Percentiles rank a stretch among this genome's conserved stretches.
Conservation (phyloP, 2,797 vertebrate genomes). For the Anableps anableps region DNA sequence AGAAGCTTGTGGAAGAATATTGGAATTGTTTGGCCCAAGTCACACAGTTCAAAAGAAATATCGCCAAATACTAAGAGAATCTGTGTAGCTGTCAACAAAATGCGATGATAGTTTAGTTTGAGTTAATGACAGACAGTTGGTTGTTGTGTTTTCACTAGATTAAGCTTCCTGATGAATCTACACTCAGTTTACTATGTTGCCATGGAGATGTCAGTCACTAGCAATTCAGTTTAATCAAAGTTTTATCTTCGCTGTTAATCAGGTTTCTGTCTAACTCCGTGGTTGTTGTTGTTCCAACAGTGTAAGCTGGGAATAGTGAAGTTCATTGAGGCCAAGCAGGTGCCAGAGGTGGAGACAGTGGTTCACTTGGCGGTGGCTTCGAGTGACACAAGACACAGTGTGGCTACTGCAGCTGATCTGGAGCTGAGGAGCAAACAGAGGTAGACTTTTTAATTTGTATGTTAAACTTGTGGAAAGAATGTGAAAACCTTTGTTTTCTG, state of each 20-base stretch:
- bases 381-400: constrained; percentile 95
- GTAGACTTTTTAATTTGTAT: constrained; percentile 64
- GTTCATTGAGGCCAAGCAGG: constrained; percentile 96
- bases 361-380: constrained; percentile 96
- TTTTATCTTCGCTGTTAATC: neutral
- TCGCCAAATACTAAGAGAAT: neutral
- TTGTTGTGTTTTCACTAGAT: neutral
- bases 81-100: too few species aligned
- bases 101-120: neutral
- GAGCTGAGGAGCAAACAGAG: constrained; percentile 98
- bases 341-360: constrained; percentile 94
- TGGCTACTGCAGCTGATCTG: constrained; percentile 96
- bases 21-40: neutral
- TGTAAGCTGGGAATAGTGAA: constrained; percentile 98
- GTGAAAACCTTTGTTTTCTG: neutral
- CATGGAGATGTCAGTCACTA: neutral
- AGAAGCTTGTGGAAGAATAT: neutral
- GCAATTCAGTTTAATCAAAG: neutral
- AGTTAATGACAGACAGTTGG: too few species aligned
- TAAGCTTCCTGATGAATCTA: neutral
- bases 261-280: neutral
- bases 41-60: neutral
- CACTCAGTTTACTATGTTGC: neutral
- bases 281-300: constrained; percentile 69
- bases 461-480: neutral